These are phyloP conservation scores for Drosophila neotestacea DNA, from an alignment of 2,888 invertebrate species.

Conservation along the genomic window DNA sequence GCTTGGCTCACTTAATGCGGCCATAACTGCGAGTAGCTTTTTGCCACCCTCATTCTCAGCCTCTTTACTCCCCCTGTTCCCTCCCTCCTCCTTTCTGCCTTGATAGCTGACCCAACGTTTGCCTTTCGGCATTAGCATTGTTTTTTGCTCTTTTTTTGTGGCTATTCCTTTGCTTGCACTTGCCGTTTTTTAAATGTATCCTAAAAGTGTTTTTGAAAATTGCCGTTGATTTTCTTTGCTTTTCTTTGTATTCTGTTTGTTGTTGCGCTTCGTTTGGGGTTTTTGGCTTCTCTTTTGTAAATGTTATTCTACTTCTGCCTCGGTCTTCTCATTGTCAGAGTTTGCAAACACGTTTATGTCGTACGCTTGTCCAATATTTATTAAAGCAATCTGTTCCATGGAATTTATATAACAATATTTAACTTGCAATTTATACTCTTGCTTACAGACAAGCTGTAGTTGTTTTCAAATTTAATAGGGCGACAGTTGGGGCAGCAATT, in stretches of 20 bases:
- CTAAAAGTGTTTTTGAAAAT: slow-evolving; percentile 74
- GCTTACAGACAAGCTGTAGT: slow-evolving; percentile 5
- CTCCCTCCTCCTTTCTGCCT: slow-evolving; percentile 1
- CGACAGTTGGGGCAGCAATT: slow-evolving; percentile 9
- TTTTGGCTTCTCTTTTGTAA: slow-evolving; percentile 13
- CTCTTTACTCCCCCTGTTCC: neutral
- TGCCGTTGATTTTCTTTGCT: slow-evolving; percentile 63
- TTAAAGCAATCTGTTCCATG: slow-evolving; percentile 76
- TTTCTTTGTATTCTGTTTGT: slow-evolving; percentile 26
- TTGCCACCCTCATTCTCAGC: slow-evolving; percentile 8
- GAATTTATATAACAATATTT: slow-evolving; percentile 75
- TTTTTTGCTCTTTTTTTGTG: slow-evolving; percentile 22
- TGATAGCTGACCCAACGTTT: slow-evolving; percentile 70
- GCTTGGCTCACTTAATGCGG: slow-evolving; percentile 51
- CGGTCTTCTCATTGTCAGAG: slow-evolving; percentile 8
- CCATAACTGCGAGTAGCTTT: slow-evolving; percentile 56
- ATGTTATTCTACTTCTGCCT: slow-evolving; percentile 16
- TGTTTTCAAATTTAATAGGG: neutral
- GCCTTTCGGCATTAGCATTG: slow-evolving; percentile 66
- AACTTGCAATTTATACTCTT: slow-evolving; percentile 65
- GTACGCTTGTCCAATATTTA: slow-evolving; percentile 66
- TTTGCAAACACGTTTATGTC: slow-evolving; percentile 70
- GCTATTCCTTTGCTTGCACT: slow-evolving; percentile 33
- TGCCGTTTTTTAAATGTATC: slow-evolving; percentile 74
- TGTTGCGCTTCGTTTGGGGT: slow-evolving; percentile 9